Evolutionary conservation across 1,140 invertebrate species (phyloP).

Genomic region (Archegozetes longisetosus): DNA sequence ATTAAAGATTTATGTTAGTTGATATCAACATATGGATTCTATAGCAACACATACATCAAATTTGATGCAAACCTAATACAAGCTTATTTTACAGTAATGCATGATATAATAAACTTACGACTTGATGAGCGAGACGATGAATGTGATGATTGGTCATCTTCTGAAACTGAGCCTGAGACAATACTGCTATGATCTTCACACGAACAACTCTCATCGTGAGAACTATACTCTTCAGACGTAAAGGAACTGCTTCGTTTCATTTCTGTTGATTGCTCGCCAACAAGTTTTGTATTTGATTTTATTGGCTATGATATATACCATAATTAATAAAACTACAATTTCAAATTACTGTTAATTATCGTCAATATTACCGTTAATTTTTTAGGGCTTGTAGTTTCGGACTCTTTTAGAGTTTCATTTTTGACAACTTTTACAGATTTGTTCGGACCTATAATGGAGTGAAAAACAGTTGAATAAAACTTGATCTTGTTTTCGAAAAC

Average conservation of each 20-base stretch:
- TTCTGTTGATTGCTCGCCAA: not conserved
- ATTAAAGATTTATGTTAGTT: not conserved
- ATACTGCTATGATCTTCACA: constrained; percentile 18
- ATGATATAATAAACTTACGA: too few relatives aligned
- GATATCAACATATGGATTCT: not conserved
- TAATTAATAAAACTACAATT: not conserved
- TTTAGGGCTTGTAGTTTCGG: too few relatives aligned
- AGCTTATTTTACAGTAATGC: too few relatives aligned
- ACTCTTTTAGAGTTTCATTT: too few relatives aligned
- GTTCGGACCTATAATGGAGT: too few relatives aligned
- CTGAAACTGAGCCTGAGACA: constrained; percentile 2
- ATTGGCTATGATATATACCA: not conserved
- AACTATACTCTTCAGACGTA: not conserved
- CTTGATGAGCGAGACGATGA: constrained; percentile 10
- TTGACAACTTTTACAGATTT: too few relatives aligned
- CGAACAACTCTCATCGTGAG: constrained; percentile 11
- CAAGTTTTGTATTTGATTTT: not conserved
- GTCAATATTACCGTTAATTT: too few relatives aligned
- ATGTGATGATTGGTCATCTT: not conserved
- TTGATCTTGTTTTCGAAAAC: too few relatives aligned
- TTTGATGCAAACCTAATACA: too few relatives aligned
- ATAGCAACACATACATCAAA: not conserved
- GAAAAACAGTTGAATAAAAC: too few relatives aligned
- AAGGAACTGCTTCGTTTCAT: not conserved
- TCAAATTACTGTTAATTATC: too few relatives aligned